Base-by-base conservation (phyloP, 2,113 vertebrate species). In the Pollachius pollachius region DNA sequence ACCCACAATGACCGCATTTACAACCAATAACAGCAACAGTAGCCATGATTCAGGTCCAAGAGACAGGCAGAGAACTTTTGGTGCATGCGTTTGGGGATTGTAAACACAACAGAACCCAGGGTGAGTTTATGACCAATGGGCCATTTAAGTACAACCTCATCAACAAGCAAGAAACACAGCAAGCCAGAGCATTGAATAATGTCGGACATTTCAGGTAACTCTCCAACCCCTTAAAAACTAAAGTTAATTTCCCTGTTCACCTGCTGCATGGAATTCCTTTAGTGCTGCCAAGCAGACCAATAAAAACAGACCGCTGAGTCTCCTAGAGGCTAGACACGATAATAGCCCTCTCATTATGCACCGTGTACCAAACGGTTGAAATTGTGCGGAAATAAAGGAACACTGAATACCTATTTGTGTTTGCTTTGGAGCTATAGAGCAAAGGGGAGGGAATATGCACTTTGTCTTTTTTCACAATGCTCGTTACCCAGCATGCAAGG, bases 221-320 rank as follows among this genome's bases (percentile, higher is more conserved):
- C 82, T 68, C 52, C 65, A 27, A 76, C 79, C 80, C 41, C 71
- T 78, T 57, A 57, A 57, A 16, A 81, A 84, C 83, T 85, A 79
- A 88, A 82, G 75, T 86, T 78, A 23, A 76, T 85, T 89, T 90
- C 84, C 84, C 83, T 64, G 69, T 83, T 85, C 89, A 91, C 90
- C 86, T 90, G 90, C 76, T 79, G 79, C 65, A 75, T 68, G 71
- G 72, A 89, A 87, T 89, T 88, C 81, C 70, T 86, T 82, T 54
- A 69, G 60, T 5, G 23, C 67, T 75, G 87, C 90, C 87, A 91
- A 84, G 41, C 8, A 77, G 76, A 69, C 69, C 82, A 86, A 79
- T 79, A 57, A 85, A 87, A 83, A 85, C n/a, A 37, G 64, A 68
- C 73, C 72, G 74, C 81, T 76, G 60, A 81, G 75, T 72, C 71